Conservation (phyloP, 2,888 invertebrate species). For the Drosophila hamatofila region DNA sequence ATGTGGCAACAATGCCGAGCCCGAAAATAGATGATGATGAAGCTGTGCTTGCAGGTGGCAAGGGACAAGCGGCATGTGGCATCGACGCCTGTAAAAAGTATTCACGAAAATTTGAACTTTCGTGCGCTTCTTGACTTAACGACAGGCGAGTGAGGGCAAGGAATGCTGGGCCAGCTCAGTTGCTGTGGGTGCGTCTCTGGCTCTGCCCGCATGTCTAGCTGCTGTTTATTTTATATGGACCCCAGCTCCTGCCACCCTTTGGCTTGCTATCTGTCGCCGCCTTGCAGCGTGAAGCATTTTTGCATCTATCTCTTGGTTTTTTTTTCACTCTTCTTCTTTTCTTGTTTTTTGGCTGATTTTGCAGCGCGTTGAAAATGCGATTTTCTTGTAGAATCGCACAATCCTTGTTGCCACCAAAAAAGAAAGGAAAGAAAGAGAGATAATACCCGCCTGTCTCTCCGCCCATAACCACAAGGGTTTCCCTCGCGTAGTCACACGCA, state of each 20-base stretch:
- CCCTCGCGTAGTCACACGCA: constrained; percentile 44
- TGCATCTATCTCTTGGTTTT: constrained; percentile 35
- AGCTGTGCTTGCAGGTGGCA: constrained; percentile 40
- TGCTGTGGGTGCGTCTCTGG: too few relatives aligned
- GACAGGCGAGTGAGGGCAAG: constrained; percentile 10
- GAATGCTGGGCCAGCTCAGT: neutral
- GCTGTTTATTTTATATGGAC: constrained; percentile 72
- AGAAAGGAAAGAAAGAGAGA: neutral
- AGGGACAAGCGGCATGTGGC: neutral
- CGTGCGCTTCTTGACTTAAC: constrained; percentile 70
- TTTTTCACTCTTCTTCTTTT: neutral
- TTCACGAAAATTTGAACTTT: constrained; percentile 72
- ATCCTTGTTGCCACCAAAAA: constrained; percentile 25
- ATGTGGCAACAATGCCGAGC: constrained; percentile 17
- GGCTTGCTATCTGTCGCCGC: constrained; percentile 63
- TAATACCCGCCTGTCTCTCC: too few relatives aligned
- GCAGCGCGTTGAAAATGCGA: constrained; percentile 69
- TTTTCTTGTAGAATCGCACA: constrained; percentile 65
- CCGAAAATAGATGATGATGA: constrained; percentile 73
- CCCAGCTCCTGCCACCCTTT: neutral
- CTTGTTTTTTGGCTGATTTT: constrained; percentile 28
- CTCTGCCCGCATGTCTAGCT: constrained; percentile 42
- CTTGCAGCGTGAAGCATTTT: constrained; percentile 48
- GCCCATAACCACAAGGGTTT: neutral
- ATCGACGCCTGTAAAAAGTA: constrained; percentile 43